Percentiles rank a stretch among this genome's conserved stretches.
These are phyloP conservation scores for Melanaphis sacchari DNA, from an alignment of 1,140 invertebrate genomes.

Conservation along the genomic window DNA sequence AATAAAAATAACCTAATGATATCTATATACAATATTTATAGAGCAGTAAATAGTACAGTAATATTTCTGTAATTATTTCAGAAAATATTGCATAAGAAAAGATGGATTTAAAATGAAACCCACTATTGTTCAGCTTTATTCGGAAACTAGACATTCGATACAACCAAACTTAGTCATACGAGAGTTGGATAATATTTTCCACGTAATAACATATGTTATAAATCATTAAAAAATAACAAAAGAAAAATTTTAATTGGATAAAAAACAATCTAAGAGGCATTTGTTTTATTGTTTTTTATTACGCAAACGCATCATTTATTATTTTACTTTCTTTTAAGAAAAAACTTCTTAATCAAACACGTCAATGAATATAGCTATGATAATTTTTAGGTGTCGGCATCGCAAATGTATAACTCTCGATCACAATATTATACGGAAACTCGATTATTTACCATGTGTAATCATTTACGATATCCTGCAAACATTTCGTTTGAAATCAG, in stretches of 20 bases:
- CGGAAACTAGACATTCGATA: constrained; percentile 49
- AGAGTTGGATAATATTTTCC: constrained; percentile 33
- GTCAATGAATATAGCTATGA: background rate
- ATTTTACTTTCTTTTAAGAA: background rate
- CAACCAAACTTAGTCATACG: constrained; percentile 26
- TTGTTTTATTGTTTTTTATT: background rate
- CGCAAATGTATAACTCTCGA: background rate
- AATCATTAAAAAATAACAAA: constrained; percentile 27
- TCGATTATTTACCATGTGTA: constrained; percentile 6
- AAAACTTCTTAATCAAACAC: background rate
- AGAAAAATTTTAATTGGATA: background rate
- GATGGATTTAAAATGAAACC: constrained; percentile 27
- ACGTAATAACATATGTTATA: constrained; percentile 46
- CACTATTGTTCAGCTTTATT: background rate
- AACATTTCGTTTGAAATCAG: background rate
- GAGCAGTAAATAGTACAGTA: too few relatives aligned
- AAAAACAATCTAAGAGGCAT: background rate
- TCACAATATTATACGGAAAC: background rate
- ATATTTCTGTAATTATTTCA: background rate
- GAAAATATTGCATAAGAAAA: constrained; percentile 37
- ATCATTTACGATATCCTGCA: constrained; percentile 1
- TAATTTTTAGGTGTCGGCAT: constrained; percentile 15
- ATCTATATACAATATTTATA: background rate
- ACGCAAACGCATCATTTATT: background rate
- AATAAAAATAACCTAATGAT: background rate